Evolutionary conservation across 2,888 invertebrate genomes (phyloP), one percentile per base, ranked within the genome.

Genomic region (Acleris laterana): DNA sequence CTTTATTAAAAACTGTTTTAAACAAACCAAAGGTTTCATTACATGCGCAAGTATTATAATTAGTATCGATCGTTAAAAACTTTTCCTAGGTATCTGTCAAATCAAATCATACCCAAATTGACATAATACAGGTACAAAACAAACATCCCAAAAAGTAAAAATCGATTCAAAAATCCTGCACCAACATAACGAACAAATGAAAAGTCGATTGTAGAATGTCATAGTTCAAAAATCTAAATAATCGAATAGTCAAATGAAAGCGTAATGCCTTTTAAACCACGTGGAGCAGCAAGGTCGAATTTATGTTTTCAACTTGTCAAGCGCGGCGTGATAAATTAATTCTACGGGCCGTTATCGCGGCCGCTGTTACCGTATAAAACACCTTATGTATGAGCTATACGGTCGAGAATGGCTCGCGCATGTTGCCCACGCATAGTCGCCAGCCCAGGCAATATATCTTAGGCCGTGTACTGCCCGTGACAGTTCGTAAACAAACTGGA

Each of bases 271-370:
- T 84, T 79, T 81, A 82, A 88, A 90, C 91, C 93, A 93, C 93
- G 93, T 93, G 93, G 91, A 87, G 88, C 86, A 84, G 84, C 93
- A 93, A 93, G 93, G 93, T 93, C 93, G 91, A 93, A 93, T 93
- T 93, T 93, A 93, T 93, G 93, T 93, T 93, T 93, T 93, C 93
- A 92, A 93, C 93, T 93, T 93, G 93, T 93, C 93, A 93, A 93
- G 92, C 90, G 85, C 90, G 92, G 89, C 92, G 91, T 93, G 91
- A 93, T 93, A 93, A 93, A 93, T 93, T 93, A 93, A 93, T 93
- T 91, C 93, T 90, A 91, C 90, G 89, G 85, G 89, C 89, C 90
- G 91, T 92, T 92, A 93, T 89, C 86, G 87, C 80, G 69, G 46
- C 46, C 19, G 9, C 5, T 2, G 53, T 17, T 68, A 70, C 16